phyloP scores from a whole-genome alignment of 1,140 invertebrate species.

The Cotesia glomerata region DNA sequence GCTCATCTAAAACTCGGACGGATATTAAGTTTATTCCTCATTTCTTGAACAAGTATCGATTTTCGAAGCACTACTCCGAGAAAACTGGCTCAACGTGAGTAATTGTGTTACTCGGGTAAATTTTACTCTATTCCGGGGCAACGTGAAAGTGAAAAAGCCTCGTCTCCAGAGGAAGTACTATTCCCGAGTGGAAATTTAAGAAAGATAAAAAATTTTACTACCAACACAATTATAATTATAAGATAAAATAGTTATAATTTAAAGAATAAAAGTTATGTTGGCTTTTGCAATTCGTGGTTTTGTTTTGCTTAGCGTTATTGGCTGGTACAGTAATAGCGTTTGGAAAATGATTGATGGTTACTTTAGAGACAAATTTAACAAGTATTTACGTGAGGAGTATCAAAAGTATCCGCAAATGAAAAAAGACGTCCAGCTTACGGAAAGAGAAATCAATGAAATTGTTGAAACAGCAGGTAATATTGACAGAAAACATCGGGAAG shows the following conservation, averaged over 20 bases:
- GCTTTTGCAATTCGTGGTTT: constrained; percentile 53
- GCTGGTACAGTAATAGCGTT: constrained; percentile 63
- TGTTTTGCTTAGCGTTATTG: constrained; percentile 58
- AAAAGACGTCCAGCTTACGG: constrained; percentile 23
- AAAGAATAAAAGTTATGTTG: constrained; percentile 49
- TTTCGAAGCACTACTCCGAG: constrained; percentile 20
- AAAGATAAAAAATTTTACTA: neutral
- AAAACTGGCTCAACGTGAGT: neutral
- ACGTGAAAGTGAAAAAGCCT: neutral
- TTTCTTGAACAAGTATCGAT: constrained; percentile 16
- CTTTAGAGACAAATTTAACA: constrained; percentile 63
- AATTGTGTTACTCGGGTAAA: constrained; percentile 20
- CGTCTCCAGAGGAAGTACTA: neutral
- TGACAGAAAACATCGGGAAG: neutral
- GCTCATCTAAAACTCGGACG: neutral
- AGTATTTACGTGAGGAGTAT: constrained; percentile 59
- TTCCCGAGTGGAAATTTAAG: neutral
- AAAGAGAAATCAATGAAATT: neutral
- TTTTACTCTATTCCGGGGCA: constrained; percentile 8
- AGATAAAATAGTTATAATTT: neutral
- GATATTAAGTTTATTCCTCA: constrained; percentile 21
- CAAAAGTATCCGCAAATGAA: constrained; percentile 54
- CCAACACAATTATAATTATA: neutral
- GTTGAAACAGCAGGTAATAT: neutral
- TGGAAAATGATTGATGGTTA: constrained; percentile 65